Percentiles rank a stretch among this genome's conserved stretches.
These are phyloP conservation scores for Gnathonemus longibarbis DNA, from an alignment of 2,113 vertebrate species.

Conservation along the genomic window DNA sequence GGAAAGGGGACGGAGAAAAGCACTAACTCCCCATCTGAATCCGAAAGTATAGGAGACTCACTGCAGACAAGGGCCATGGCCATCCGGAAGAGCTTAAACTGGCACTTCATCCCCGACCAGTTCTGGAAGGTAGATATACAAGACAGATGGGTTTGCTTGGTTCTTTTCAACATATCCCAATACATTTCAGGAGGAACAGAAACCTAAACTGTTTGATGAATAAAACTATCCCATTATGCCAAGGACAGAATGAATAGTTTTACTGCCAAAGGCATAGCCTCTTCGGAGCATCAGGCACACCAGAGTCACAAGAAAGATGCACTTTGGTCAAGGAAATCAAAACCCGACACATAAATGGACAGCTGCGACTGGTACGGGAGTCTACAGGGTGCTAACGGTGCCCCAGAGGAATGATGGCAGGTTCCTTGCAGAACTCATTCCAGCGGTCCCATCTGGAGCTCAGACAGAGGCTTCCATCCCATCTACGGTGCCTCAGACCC, in stretches of 20 bases:
- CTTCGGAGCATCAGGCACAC: neutral
- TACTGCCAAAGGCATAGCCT: constrained; percentile 24
- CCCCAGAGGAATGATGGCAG: neutral
- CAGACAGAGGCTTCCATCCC: neutral
- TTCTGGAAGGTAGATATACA: constrained; percentile 61
- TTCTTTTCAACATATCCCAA: constrained; percentile 20
- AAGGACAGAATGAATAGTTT: neutral
- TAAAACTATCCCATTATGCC: constrained; percentile 24
- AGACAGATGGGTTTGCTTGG: neutral
- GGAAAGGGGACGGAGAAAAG: neutral
- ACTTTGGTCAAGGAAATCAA: neutral
- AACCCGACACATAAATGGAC: neutral
- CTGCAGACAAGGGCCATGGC: constrained; percentile 94
- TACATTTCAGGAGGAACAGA: constrained; percentile 18
- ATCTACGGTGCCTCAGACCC: neutral
- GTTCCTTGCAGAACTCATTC: neutral
- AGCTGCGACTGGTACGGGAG: neutral
- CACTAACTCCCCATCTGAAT: neutral
- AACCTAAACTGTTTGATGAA: constrained; percentile 36
- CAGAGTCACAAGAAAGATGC: neutral
- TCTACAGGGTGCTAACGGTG: neutral
- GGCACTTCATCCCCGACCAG: constrained; percentile 98
- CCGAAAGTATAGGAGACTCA: constrained; percentile 61
- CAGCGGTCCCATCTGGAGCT: neutral
- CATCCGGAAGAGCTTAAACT: constrained; percentile 95